Evolutionary conservation across 2,888 invertebrate genomes (phyloP).

Genomic region (Temnothorax unifasciatus): DNA sequence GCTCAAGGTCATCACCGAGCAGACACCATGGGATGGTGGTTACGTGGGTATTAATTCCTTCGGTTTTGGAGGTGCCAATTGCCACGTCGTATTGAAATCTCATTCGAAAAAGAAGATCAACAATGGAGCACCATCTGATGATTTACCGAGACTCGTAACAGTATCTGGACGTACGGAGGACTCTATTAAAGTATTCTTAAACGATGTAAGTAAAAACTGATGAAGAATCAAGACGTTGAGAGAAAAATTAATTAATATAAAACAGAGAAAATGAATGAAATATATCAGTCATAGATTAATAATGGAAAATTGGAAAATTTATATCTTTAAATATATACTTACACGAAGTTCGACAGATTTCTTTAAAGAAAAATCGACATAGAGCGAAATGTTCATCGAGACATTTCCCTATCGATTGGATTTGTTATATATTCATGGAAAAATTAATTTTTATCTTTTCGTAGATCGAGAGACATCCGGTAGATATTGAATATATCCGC

Average conservation of each 20-base stretch:
- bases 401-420: background rate
- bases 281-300: background rate
- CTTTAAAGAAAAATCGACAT: background rate
- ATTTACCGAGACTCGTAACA: conserved; percentile 91
- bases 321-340: background rate
- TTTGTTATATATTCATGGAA: background rate
- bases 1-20: conserved; percentile 91
- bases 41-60: conserved; percentile 95
- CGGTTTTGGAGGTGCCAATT: conserved; percentile 97
- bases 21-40: conserved; percentile 91
- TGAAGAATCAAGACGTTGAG: background rate
- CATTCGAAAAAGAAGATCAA: conserved; percentile 89
- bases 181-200: conserved; percentile 89
- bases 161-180: conserved; percentile 94
- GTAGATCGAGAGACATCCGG: conserved; percentile 87
- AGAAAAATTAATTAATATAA: conserved; percentile 9
- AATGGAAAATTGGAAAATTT: background rate
- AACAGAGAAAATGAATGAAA: background rate
- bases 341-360: background rate
- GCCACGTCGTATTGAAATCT: conserved; percentile 90
- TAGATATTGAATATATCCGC: conserved; percentile 89
- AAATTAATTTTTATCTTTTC: conserved; percentile 10
- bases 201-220: conserved; percentile 86
- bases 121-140: conserved; percentile 89
- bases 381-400: background rate